A percentile compares a stretch with the other conserved stretches of the same genome.
phyloP scores from a whole-genome alignment of 2,797 vertebrate genomes.

The Esox lucius region DNA sequence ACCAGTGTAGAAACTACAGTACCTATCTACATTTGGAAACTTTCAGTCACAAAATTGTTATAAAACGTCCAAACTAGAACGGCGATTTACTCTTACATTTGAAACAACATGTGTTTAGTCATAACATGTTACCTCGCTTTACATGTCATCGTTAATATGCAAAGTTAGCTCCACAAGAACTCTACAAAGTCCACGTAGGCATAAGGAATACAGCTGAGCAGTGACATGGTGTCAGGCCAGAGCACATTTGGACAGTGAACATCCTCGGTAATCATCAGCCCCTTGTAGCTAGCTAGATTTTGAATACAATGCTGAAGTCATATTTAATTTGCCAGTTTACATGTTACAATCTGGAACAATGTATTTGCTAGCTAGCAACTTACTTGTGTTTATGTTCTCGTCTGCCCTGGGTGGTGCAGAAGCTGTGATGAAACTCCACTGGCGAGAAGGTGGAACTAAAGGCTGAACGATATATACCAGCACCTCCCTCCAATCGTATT shows the following conservation, averaged over 20 bases:
- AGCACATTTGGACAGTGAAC: constrained; percentile 38
- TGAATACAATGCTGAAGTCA: not conserved
- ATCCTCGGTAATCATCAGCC: not conserved
- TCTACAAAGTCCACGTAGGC: constrained; percentile 82
- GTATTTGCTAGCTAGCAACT: constrained; percentile 50
- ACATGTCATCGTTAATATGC: not conserved
- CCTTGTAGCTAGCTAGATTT: not conserved
- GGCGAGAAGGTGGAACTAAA: constrained; percentile 75
- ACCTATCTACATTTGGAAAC: not conserved
- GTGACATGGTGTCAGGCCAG: constrained; percentile 76
- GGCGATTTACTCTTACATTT: not conserved
- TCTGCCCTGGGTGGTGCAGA: constrained; percentile 85
- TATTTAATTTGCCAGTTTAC: fast-evolving
- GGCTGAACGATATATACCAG: constrained; percentile 8
- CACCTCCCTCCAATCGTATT: constrained; percentile 51
- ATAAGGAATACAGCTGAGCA: constrained; percentile 69
- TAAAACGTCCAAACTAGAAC: not conserved
- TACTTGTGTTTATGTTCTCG: constrained; percentile 81
- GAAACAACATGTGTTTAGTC: not conserved
- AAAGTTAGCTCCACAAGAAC: not conserved
- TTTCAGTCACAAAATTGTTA: not conserved
- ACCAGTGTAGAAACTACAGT: constrained; percentile 10
- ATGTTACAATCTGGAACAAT: not conserved
- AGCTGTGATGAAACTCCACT: constrained; percentile 84
- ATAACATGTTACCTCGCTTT: not conserved